Conservation (phyloP, 2,113 vertebrate genomes). For the Gnathonemus longibarbis region DNA sequence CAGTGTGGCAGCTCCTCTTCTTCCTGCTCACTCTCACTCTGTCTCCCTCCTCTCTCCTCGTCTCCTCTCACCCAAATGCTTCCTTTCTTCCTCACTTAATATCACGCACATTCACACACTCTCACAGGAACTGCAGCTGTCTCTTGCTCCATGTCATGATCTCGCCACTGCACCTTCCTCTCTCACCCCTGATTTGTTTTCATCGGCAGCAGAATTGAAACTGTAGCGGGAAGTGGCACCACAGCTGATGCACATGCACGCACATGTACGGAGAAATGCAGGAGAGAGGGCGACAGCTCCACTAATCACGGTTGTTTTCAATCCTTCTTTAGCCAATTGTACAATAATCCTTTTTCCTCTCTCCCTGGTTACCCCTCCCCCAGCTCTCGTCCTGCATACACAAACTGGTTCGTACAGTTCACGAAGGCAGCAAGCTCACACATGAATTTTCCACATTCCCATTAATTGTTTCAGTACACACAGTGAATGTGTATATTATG, state of each 20-base stretch:
- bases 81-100: constrained; percentile 12
- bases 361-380: constrained; percentile 4
- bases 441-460: not conserved
- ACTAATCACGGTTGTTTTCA: constrained; percentile 17
- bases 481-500: not conserved
- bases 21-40: constrained; percentile 5
- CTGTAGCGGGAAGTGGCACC: not conserved
- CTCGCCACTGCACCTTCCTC: not conserved
- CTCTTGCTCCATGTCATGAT: not conserved
- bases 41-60: constrained; percentile 18
- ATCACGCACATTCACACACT: not conserved
- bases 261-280: not conserved
- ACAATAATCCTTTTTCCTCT: constrained; percentile 26
- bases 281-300: not conserved
- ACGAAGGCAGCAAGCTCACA: not conserved
- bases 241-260: not conserved
- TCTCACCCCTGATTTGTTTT: not conserved
- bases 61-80: not conserved
- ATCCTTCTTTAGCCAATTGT: constrained; percentile 41
- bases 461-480: not conserved
- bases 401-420: not conserved
- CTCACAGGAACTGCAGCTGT: constrained; percentile 1
- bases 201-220: constrained; percentile 13
- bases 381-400: constrained; percentile 5
- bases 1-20: constrained; percentile 4